phyloP scores from a whole-genome alignment of 2,888 invertebrate species.

The Lamellibrachia satsuma region DNA sequence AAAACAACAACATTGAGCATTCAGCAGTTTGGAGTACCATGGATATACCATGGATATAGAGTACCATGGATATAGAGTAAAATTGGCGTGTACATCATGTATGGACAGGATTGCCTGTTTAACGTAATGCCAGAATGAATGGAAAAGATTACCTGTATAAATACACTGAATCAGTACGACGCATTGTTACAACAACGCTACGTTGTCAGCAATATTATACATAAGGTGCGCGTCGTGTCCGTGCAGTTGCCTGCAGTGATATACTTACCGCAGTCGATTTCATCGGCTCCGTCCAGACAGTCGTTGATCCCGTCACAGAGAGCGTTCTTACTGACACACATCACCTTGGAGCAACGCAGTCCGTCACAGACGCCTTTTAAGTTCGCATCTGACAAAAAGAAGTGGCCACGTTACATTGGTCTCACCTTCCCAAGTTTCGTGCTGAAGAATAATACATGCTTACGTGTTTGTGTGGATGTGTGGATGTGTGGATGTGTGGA shows the following conservation, averaged over 20 bases:
- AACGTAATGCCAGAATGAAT: not conserved
- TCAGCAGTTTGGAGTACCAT: too few species aligned
- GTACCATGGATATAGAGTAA: too few species aligned
- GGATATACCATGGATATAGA: too few species aligned
- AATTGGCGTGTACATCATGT: not conserved
- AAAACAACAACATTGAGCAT: too few species aligned
- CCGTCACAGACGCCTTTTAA: not conserved
- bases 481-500: not conserved
- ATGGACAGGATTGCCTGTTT: not conserved
- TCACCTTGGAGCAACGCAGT: not conserved
- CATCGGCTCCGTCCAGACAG: not conserved
- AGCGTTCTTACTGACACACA: not conserved
- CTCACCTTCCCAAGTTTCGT: not conserved
- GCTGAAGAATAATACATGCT: not conserved
- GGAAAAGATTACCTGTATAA: not conserved
- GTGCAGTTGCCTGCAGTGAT: not conserved
- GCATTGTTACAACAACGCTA: not conserved
- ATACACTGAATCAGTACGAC: not conserved
- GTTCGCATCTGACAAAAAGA: not conserved
- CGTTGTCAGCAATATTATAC: not conserved
- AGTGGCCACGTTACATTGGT: not conserved
- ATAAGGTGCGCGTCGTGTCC: not conserved
- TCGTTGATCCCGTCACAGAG: not conserved
- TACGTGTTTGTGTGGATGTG: not conserved
- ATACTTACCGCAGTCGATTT: not conserved